A percentile compares a stretch with the other conserved stretches of the same genome.
These are phyloP conservation scores for Agrotis ipsilon DNA, from an alignment of 2,888 invertebrate species.

Conservation along the genomic window DNA sequence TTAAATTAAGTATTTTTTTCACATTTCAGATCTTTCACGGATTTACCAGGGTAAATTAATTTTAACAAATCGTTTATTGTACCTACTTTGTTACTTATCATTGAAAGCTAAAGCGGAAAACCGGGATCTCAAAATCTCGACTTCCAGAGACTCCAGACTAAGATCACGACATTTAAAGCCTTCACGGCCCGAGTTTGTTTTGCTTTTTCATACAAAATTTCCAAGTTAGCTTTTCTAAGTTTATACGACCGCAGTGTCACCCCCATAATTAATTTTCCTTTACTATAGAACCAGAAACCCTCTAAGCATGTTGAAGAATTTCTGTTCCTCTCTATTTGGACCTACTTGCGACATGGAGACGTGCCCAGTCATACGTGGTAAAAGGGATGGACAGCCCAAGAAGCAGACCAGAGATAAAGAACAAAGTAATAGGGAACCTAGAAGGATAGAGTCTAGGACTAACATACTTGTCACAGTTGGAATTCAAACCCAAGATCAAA, in stretches of 20 bases:
- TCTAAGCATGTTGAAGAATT: slow-evolving; percentile 32
- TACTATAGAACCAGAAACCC: slow-evolving; percentile 20
- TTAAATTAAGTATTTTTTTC: not conserved
- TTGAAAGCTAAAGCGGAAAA: too few relatives aligned
- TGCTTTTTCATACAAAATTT: too few relatives aligned
- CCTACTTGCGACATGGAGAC: slow-evolving; percentile 22
- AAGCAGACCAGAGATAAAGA: not conserved
- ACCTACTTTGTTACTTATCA: too few relatives aligned
- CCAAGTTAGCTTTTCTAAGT: too few relatives aligned
- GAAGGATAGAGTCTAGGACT: too few relatives aligned
- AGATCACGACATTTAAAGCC: too few relatives aligned
- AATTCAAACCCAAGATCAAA: not conserved
- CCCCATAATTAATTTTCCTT: too few relatives aligned
- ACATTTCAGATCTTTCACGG: slow-evolving; percentile 33
- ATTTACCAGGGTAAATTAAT: slow-evolving; percentile 21
- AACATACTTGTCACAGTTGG: not conserved
- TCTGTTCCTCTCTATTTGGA: slow-evolving; percentile 53
- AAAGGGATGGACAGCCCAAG: not conserved
- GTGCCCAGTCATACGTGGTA: slow-evolving; percentile 8
- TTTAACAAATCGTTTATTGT: not conserved
- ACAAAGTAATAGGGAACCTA: not conserved
- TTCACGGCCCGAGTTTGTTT: too few relatives aligned
- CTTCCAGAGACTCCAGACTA: too few relatives aligned
- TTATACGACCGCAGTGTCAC: too few relatives aligned
- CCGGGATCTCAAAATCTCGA: too few relatives aligned